Percentiles rank a stretch among this genome's conserved stretches.
These are phyloP conservation scores for Tragelaphus buxtoni DNA, from an alignment of 2,113 vertebrate species.

Conservation along the genomic window DNA sequence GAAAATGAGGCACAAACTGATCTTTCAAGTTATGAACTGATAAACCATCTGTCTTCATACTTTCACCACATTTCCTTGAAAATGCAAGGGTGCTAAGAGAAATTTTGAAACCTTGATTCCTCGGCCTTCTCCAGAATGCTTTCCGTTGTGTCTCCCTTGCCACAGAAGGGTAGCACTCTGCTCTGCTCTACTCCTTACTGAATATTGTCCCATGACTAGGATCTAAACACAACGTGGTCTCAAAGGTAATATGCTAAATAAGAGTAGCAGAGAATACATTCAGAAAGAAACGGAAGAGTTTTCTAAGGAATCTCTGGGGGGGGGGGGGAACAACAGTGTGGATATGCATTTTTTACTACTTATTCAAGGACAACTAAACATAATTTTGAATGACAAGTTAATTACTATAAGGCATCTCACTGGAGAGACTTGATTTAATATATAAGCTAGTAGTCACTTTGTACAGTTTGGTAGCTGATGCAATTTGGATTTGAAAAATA, in stretches of 20 bases:
- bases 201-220: neutral
- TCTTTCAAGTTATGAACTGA: neutral
- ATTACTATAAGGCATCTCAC: neutral
- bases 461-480: neutral
- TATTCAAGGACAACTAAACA: neutral
- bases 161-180: neutral
- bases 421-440: neutral
- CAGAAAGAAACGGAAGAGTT: neutral
- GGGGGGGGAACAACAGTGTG: neutral
- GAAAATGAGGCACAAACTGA: neutral
- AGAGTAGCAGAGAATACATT: neutral
- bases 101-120: neutral
- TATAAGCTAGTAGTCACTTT: neutral
- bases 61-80: neutral
- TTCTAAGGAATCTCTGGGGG: neutral
- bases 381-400: slow-evolving; percentile 50
- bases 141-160: neutral
- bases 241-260: neutral
- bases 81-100: neutral
- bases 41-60: neutral
- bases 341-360: neutral
- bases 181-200: neutral
- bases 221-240: neutral
- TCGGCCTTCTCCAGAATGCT: neutral
- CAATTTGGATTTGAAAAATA: neutral